Base-by-base conservation (phyloP, 1,140 invertebrate species). In the Idris sp. region DNA sequence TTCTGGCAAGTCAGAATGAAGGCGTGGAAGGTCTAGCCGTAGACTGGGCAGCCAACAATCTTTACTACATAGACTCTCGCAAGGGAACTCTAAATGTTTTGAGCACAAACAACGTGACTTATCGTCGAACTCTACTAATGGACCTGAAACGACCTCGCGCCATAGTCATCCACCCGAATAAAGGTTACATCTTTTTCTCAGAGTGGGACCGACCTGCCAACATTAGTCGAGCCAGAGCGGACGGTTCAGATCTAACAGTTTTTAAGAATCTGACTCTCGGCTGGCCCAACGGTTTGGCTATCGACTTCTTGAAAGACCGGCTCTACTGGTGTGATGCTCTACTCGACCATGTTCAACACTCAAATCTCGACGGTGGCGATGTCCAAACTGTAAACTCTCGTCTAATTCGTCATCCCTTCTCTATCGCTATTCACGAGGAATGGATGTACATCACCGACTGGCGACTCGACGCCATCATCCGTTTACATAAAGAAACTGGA, bases 381-480 rank as follows among this genome's bases (percentile, higher is more conserved):
- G 93, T 99, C 0, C 93, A 92, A 76, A 97, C 96, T 0, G 94
- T 98, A 0, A 97, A 93, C 78, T 96, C 95, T 0, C 88, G 93
- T 58, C 86, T 97, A 0, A 97, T 99, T 11, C 90, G 95, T 35
- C 97, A 98, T 90, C 97, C 98, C 4, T 99, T 99, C 87, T 98
- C 97, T 0, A 94, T 99, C 30, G 96, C 98, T 0, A 96, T 99
- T 62, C 92, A 97, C 83, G 91, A 93, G 78, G 92, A 98, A n/a
- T 96, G 93, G 88, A 93, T 99, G 89, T 99, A 98, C 81, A 97
- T 98, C 9, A 98, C 98, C 0, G 98, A 99, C 83, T 99, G 98
- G 97, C 88, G 97, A 26, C 84, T 98, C 4, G 97, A 99, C 84
- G 96, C 97, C 0, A 98, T 99, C 25, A 93, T 99, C 0, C 89